Percentiles rank a stretch among this genome's conserved stretches.
Conservation (phyloP, 2,113 vertebrate genomes). For the Dryoscopus gambensis region DNA sequence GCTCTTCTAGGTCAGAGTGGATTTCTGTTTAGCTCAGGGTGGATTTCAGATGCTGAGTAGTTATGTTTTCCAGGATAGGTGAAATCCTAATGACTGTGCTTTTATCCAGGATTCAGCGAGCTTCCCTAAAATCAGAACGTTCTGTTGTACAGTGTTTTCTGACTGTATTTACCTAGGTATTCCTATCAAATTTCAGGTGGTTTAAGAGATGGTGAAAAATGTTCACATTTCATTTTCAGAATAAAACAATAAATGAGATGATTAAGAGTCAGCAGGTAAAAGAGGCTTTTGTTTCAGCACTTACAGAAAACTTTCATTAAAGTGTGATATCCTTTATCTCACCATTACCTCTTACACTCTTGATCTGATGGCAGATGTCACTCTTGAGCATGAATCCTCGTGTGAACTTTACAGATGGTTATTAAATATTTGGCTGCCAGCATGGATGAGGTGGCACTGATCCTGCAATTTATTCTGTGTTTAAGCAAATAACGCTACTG, state of each 20-base stretch:
- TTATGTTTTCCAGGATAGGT: not conserved
- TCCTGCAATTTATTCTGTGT: constrained; percentile 19
- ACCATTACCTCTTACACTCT: not conserved
- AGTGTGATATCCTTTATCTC: not conserved
- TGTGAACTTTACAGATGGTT: constrained; percentile 27
- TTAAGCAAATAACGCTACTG: not conserved
- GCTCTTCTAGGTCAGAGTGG: not conserved
- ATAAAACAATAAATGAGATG: not conserved
- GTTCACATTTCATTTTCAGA: not conserved
- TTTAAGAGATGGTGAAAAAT: not conserved
- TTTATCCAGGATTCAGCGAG: not conserved
- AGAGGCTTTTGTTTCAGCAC: not conserved
- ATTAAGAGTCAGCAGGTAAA: not conserved
- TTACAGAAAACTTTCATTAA: not conserved
- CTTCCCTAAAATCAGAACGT: not conserved
- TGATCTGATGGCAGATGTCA: constrained; percentile 41
- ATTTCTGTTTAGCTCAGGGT: not conserved
- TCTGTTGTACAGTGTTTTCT: not conserved
- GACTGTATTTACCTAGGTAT: not conserved
- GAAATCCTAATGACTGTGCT: not conserved
- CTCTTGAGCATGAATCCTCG: not conserved
- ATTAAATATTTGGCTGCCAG: constrained; percentile 39
- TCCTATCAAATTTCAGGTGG: not conserved
- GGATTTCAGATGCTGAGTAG: not conserved
- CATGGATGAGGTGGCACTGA: constrained; percentile 1